Evolutionary conservation across 64 coral and sea anemone species (phyloP).

Genomic region (Platygyra sinensis): DNA sequence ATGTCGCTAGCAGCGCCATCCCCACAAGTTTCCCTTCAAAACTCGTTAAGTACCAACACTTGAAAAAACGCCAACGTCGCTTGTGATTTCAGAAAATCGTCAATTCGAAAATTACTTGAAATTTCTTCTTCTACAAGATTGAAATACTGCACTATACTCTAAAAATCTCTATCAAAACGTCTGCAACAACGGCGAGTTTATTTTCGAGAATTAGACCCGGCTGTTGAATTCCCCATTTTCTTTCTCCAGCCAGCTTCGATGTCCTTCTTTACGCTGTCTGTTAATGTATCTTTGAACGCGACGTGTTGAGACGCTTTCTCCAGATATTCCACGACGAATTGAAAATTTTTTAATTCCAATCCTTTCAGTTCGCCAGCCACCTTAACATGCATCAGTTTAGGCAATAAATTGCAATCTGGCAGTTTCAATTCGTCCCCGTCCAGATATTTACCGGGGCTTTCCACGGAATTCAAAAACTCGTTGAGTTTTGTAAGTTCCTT

Average conservation of each 20-base stretch:
- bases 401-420: constrained; percentile 76
- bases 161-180: not conserved
- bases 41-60: not conserved
- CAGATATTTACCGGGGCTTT: constrained; percentile 38
- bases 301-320: not conserved
- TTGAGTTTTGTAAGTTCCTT: constrained; percentile 47
- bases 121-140: too few relatives aligned
- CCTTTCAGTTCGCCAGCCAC: constrained; percentile 53
- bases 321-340: not conserved
- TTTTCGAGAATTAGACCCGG: not conserved
- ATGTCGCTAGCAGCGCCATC: not conserved
- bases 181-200: not conserved
- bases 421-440: constrained; percentile 54
- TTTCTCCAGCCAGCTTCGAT: constrained; percentile 13
- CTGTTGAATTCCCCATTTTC: constrained; percentile 30
- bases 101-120: not conserved
- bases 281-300: constrained; percentile 28
- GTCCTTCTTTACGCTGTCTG: not conserved
- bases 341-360: not conserved
- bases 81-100: not conserved
- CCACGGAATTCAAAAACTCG: constrained; percentile 26
- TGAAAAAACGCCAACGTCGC: not conserved
- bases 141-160: too few relatives aligned
- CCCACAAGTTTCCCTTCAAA: not conserved
- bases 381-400: constrained; percentile 66